Conservation (phyloP, 2,797 vertebrate species). For the Enteromius mattozi region DNA sequence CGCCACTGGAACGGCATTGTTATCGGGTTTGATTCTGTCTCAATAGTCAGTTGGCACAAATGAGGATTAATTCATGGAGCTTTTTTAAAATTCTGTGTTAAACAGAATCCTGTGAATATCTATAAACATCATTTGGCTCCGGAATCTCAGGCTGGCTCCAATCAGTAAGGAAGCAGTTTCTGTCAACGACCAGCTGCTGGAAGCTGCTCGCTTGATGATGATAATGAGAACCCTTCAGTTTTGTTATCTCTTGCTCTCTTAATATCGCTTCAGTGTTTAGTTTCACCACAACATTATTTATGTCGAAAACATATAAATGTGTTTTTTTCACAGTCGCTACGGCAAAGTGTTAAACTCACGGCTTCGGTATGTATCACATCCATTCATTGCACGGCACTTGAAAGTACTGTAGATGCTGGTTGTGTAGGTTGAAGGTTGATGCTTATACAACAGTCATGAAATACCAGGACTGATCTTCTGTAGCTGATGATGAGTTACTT, state of each 20-base stretch:
- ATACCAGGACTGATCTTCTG: slow-evolving; percentile 15
- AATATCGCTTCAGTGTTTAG: slow-evolving; percentile 9
- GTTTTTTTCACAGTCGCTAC: slow-evolving; percentile 11
- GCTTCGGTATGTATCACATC: background rate
- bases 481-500: slow-evolving; percentile 17
- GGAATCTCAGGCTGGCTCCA: slow-evolving; percentile 36
- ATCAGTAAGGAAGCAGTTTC: slow-evolving; percentile 45
- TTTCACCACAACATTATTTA: slow-evolving; percentile 24
- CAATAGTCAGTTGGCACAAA: slow-evolving; percentile 17
- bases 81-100: slow-evolving; percentile 2
- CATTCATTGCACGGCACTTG: background rate
- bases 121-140: slow-evolving; percentile 25
- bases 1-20: background rate
- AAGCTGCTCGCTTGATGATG: slow-evolving; percentile 34
- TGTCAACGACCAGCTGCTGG: slow-evolving; percentile 42
- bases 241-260: slow-evolving; percentile 31
- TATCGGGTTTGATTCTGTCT: slow-evolving; percentile 40
- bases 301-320: slow-evolving; percentile 31
- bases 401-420: background rate
- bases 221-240: slow-evolving; percentile 48
- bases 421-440: background rate
- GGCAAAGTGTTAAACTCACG: background rate
- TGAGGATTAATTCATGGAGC: slow-evolving; percentile 16
- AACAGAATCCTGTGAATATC: slow-evolving; percentile 17
- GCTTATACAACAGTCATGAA: slow-evolving; percentile 1